Evolutionary conservation across 92 coral and sea anemone species (phyloP).

Genomic region (Phymanthus crucifer): DNA sequence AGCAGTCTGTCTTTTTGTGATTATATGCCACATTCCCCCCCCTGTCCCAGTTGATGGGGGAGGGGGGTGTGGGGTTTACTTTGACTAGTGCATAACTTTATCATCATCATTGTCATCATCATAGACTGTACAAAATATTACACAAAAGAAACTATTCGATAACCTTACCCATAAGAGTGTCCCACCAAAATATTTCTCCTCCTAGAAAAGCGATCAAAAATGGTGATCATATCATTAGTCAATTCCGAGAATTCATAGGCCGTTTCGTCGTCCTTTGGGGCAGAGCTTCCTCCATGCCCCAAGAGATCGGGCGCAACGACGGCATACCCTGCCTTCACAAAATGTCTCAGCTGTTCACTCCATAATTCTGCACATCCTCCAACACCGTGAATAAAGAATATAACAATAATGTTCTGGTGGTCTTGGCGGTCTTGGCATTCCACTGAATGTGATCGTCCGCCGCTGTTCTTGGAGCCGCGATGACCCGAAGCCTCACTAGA

Average conservation of each 20-base stretch:
- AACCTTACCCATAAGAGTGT: constrained; percentile 96
- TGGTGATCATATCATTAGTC: constrained; percentile 64
- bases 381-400: constrained; percentile 94
- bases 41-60: too few species aligned
- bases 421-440: constrained; percentile 42
- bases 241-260: constrained; percentile 81
- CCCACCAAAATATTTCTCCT: constrained; percentile 91
- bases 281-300: constrained; percentile 92
- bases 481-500: constrained; percentile 3
- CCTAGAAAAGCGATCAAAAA: constrained; percentile 91
- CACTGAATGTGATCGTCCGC: constrained; percentile 5
- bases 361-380: constrained; percentile 96
- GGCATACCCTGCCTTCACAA: constrained; percentile 79
- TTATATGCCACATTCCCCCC: too few species aligned
- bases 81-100: too few species aligned
- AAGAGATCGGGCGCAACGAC: constrained; percentile 92
- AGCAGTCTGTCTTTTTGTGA: too few species aligned
- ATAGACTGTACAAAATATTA: too few species aligned
- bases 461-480: constrained; percentile 16
- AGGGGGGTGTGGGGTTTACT: too few species aligned
- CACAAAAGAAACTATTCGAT: too few species aligned
- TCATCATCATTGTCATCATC: too few species aligned
- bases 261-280: constrained; percentile 72
- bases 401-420: constrained; percentile 58
- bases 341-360: constrained; percentile 86